Base-by-base conservation (phyloP, 2,797 vertebrate species). In the Malurus leucopterus region DNA sequence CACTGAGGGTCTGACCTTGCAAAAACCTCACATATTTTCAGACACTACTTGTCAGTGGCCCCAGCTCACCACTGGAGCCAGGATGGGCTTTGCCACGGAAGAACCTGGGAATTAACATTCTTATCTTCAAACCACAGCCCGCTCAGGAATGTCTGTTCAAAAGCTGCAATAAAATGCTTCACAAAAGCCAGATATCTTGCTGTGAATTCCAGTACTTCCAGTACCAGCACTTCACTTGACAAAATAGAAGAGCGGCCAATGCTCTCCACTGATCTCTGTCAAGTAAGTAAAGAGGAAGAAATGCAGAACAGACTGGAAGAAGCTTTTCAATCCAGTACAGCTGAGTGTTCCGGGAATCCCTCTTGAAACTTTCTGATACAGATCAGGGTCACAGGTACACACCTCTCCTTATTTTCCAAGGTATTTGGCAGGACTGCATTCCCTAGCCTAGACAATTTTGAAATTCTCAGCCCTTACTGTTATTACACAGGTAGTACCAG, bases 41-140 rank as follows among this genome's bases (percentile, higher is more conserved):
- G 34, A 68, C 46, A 5, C 44, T 13, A 10, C 29, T 65, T 55
- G n/a, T 43, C 69, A 11, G 20, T 3, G 43, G 81, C 63, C 44
- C 23, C 74, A 64, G 72, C 40, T 82, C 75, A 76, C 71, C 61
- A 15, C 58, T 30, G 58, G 47, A 62, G 68, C 61, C 71, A 86
- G 84, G 44, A 88, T 49, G 69, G 67, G 83, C 61, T 92, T 85
- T 0, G 0, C 30, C 71, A 49, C 15, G 9, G 84, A 75, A 89
- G 41, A 87, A 78, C 50, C 72, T 64, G 69, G 40, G 82, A 89
- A 89, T 86, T 84, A 88, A 91, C 85, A 67, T 61, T 76, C 88
- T 95, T 93, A 92, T 95, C 93, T 94, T 55, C 74, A 93, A 90
- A 86, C 64, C 68, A 54, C 77, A 94, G 81, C n/a, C 64, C 0